Evolutionary conservation across 1,140 invertebrate genomes (phyloP).

Genomic region (Drosophila orosa): DNA sequence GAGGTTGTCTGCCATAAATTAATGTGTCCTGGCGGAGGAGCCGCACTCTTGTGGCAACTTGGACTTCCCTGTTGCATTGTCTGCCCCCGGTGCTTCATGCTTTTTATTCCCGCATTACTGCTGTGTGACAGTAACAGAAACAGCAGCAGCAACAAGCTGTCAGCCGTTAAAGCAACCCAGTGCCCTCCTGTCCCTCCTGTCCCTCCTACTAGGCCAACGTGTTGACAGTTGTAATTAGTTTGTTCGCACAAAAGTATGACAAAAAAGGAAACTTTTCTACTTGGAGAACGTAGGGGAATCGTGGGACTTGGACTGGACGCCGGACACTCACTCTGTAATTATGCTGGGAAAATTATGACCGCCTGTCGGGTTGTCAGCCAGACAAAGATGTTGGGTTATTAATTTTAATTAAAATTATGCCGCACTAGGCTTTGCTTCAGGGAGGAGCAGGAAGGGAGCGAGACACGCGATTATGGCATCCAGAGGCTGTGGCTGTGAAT

Average conservation of each 20-base stretch:
- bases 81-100: slow-evolving; percentile 22
- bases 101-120: slow-evolving; percentile 60
- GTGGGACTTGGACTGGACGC: slow-evolving; percentile 8
- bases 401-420: slow-evolving; percentile 82
- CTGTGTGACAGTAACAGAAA: slow-evolving; percentile 56
- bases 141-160: slow-evolving; percentile 59
- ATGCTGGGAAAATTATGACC: slow-evolving; percentile 76
- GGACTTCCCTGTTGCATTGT: slow-evolving; percentile 36
- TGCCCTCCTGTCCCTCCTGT: not conserved
- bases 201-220: slow-evolving; percentile 44
- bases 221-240: slow-evolving; percentile 83
- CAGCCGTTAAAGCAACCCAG: slow-evolving; percentile 4
- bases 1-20: slow-evolving; percentile 54
- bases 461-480: slow-evolving; percentile 48
- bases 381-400: slow-evolving; percentile 67
- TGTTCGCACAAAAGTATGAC: slow-evolving; percentile 79
- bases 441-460: slow-evolving; percentile 5
- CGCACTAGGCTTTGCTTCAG: slow-evolving; percentile 58
- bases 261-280: slow-evolving; percentile 69
- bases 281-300: slow-evolving; percentile 7
- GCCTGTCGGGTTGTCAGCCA: slow-evolving; percentile 66
- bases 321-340: slow-evolving; percentile 61
- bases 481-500: not conserved
- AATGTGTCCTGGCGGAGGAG: slow-evolving; percentile 37
- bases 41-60: not conserved